Base-by-base conservation (phyloP, 2,113 vertebrate species). In the Dolichallabes microphthalmus region DNA sequence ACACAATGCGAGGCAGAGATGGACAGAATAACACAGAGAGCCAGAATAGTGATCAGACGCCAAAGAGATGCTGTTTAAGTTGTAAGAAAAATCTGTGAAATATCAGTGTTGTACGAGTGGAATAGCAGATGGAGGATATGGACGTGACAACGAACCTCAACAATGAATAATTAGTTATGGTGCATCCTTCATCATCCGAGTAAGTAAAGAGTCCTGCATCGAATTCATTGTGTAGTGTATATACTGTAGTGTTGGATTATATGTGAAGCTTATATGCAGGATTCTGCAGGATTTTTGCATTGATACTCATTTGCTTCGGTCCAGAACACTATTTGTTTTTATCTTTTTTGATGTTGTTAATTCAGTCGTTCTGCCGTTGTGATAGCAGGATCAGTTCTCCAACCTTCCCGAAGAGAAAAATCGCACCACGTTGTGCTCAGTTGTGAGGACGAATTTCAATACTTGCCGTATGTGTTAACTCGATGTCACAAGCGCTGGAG, bases 21-120 rank as follows among this genome's bases (percentile, higher is more conserved):
- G 32, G 83, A 81, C 71, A 64, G 87, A 87, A 90, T 79, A 83
- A 87, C 87, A 88, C 80, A 80, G 53, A 32, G 82, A 77, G 82
- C 83, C 87, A 90, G 90, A 83, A 87, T 75, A 89, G 80, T 80
- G 76, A 52, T 52, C 86, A 83, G 73, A 19, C 88, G 82, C 61
- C 27, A 50, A 64, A 69, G 85, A 71, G 32, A 86, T 45, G 76
- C 60, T 86, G 84, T 86, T 91, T 85, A 89, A 82, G 85, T 83
- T 81, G 45, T 45, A 73, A 58, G 19, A 30, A 78, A 35, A 68
- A 78, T 53, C 85, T 82, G 87, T 82, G 87, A 39, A 69, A 64
- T 87, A n/a, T 90, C 89, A 88, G 87, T 71, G 82, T 80, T 84
- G 68, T 39, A 30, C 27, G 50, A 82, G 53, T 79, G 78, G 85